Conservation (phyloP, 2,797 vertebrate species). For the Phaenicophaeus curvirostris region DNA sequence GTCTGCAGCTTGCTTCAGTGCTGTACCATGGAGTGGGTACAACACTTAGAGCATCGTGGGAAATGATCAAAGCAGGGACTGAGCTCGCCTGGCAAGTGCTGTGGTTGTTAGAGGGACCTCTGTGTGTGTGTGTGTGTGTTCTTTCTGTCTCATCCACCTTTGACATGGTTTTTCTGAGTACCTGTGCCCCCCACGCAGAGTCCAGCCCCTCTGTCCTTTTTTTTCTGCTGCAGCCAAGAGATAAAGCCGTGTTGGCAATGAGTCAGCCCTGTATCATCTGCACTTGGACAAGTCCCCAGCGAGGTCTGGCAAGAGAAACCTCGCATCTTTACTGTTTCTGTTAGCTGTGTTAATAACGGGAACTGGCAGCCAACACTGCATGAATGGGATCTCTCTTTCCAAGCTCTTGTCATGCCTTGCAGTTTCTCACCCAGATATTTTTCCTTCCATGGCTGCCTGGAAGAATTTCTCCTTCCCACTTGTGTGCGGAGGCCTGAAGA, state of each 20-base stretch:
- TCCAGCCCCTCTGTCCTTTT: background rate
- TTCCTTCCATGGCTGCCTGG: background rate
- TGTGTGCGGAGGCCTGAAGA: background rate
- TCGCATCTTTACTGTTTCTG: background rate
- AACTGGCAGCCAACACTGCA: background rate
- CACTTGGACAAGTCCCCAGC: background rate
- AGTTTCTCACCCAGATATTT: background rate
- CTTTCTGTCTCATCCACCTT: background rate
- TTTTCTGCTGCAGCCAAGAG: background rate
- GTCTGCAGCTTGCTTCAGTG: background rate
- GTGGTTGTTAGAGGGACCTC: background rate
- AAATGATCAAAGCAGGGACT: background rate
- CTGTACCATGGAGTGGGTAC: background rate
- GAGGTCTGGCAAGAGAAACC: background rate
- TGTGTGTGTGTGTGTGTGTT: rapidly evolving
- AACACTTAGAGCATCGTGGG: rapidly evolving
- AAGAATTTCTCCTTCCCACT: constrained; percentile 10
- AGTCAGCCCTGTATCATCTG: background rate
- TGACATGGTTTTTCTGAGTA: background rate
- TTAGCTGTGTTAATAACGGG: constrained; percentile 15
- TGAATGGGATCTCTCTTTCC: constrained; percentile 14
- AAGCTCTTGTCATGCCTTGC: background rate
- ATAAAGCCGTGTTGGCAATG: background rate
- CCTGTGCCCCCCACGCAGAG: background rate
- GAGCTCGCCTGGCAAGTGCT: background rate